Percentiles rank a stretch among this genome's conserved stretches.
These are phyloP conservation scores for Drosophila kurseongensis DNA, from an alignment of 1,140 invertebrate genomes.

Conservation along the genomic window DNA sequence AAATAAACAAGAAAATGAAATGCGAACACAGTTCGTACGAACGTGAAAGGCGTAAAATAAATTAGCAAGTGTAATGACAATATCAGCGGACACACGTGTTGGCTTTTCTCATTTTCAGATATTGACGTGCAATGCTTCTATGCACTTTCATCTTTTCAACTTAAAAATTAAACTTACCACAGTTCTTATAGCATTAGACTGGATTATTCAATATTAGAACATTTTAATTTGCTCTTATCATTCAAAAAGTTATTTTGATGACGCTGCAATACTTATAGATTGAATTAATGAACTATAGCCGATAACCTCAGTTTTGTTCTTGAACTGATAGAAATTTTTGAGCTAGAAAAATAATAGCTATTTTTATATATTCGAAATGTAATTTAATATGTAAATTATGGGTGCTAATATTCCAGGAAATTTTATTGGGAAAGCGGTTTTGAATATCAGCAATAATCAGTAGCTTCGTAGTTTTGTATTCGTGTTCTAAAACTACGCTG, in stretches of 20 bases:
- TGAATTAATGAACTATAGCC: conserved; percentile 10
- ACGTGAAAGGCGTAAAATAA: conserved; percentile 16
- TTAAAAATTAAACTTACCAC: neutral
- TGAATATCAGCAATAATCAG: conserved; percentile 18
- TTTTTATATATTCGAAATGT: neutral
- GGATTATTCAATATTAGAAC: too few species aligned
- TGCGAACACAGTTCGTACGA: conserved; percentile 9
- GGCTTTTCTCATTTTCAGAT: neutral
- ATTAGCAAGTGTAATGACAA: conserved; percentile 8
- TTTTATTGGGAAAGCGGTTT: neutral
- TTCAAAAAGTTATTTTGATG: conserved; percentile 26
- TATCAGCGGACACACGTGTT: conserved; percentile 11
- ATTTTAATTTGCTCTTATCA: neutral
- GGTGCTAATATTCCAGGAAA: neutral
- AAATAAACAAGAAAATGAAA: conserved; percentile 26
- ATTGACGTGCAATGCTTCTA: neutral
- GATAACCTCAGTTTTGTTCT: conserved; percentile 30
- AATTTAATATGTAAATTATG: neutral
- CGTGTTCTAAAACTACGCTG: neutral
- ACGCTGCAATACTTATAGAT: conserved; percentile 5
- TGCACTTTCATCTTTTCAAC: conserved; percentile 3
- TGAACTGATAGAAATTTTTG: conserved; percentile 37
- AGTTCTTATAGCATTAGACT: neutral
- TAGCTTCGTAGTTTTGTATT: neutral
- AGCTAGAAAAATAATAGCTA: neutral